These are phyloP conservation scores for Oscheius sp. DNA, from an alignment of 2,888 invertebrate genomes.

Conservation along the genomic window DNA sequence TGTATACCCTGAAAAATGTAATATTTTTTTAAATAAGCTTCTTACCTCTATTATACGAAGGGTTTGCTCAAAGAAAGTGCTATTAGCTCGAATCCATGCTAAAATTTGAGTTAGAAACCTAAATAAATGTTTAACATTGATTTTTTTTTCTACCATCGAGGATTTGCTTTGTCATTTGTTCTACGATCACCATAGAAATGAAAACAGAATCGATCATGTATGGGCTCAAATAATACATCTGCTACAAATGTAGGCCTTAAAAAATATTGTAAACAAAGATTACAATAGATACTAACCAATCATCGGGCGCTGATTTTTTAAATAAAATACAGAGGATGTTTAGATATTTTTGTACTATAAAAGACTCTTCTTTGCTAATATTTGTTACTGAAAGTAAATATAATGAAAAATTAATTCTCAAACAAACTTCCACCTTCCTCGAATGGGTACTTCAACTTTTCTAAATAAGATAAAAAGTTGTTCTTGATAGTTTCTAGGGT, in stretches of 20 bases:
- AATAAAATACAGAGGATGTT: not conserved
- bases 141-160: constrained; percentile 50
- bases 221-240: constrained; percentile 24
- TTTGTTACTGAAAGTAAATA: not conserved
- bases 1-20: not conserved
- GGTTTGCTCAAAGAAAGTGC: constrained; percentile 14
- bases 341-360: not conserved
- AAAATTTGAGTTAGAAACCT: constrained; percentile 28
- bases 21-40: not conserved
- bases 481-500: not conserved
- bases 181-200: constrained; percentile 43
- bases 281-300: not conserved
- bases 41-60: not conserved
- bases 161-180: constrained; percentile 37
- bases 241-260: not conserved
- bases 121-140: no score
- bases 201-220: constrained; percentile 33
- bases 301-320: not conserved
- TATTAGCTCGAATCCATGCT: constrained; percentile 19
- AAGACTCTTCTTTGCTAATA: not conserved
- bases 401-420: not conserved
- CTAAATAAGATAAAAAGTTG: not conserved
- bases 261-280: not conserved
- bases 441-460: constrained; percentile 12
- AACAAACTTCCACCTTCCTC: constrained; percentile 6